Base-by-base conservation (phyloP, 37 sponge, comb jelly and placozoan species). In the Spongia lamella region DNA sequence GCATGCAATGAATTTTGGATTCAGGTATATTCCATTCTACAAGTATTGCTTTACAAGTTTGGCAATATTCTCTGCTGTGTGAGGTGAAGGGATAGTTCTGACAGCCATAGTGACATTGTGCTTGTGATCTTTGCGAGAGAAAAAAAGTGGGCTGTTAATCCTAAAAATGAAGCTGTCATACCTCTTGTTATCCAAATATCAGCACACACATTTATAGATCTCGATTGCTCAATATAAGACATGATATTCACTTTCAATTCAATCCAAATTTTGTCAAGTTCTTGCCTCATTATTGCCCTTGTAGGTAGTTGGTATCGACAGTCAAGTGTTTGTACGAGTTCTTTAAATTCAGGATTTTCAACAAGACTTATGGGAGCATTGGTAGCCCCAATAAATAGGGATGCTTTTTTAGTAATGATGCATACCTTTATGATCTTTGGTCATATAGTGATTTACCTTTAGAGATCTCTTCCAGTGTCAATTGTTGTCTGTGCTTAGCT, bases 171-270 rank as follows among this genome's bases (percentile, higher is more conserved):
- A 56, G 73, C 39, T 6, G 63, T 61, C 31, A 75, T 38, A 14
- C 63, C 76, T 35, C 38, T 58, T 30, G 60, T 75, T 4, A 39
- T 26, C 76, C 76, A 75, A 7, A 75, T 35, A 60, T 75, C 76
- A 37, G 63, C 43, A n/a, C n/a, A n/a, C n/a, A n/a, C n/a, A n/a
- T n/a, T n/a, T n/a, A n/a, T n/a, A n/a, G n/a, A n/a, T n/a, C n/a
- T 11, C 2, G 63, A 63, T 11, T 61, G 3, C 25, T 32, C 19
- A 7, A 75, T 32, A 30, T 11, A 36, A 27, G 39, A 14, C 22
- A 50, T 40, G 7, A 75, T 15, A 7, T 75, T 75, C 16, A 25
- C 24, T 38, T 55, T 75, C 38, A 75, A 31, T 27, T 75, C 63
- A 22, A 50, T 9, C 32, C 27, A 56, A 24, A 73, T 60, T 53